Evolutionary conservation across 2,888 invertebrate species (phyloP).

Genomic region (Caenorhabditis sulstoni): DNA sequence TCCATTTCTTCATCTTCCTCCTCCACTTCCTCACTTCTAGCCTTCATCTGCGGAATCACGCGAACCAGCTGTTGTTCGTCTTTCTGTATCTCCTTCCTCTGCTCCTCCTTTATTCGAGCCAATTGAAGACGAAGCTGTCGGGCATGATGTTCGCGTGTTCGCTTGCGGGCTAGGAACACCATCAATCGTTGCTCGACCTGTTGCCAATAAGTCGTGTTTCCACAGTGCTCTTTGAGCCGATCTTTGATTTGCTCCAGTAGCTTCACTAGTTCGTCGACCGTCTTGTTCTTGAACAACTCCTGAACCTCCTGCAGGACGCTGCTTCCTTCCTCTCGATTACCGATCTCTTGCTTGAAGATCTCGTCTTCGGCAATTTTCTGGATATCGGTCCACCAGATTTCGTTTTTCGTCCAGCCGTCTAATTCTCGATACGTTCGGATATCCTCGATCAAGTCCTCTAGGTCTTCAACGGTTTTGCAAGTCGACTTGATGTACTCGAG

Average conservation of each 20-base stretch:
- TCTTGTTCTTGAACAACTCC: conserved; percentile 85
- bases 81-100: conserved; percentile 56
- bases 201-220: conserved; percentile 99
- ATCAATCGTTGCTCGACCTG: conserved; percentile 85
- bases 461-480: conserved; percentile 87
- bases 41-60: neutral
- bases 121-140: conserved; percentile 91
- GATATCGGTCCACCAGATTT: conserved; percentile 96
- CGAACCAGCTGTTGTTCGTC: neutral
- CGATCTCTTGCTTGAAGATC: conserved; percentile 34
- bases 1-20: too few species aligned
- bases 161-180: conserved; percentile 84
- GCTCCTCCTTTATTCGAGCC: conserved; percentile 90
- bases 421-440: conserved; percentile 92
- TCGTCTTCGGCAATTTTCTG: conserved; percentile 85
- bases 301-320: conserved; percentile 93
- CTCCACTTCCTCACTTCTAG: neutral
- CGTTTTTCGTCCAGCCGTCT: conserved; percentile 89
- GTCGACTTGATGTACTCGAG: conserved; percentile 93
- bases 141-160: conserved; percentile 93
- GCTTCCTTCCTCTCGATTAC: conserved; percentile 86
- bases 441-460: conserved; percentile 96
- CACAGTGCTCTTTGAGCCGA: conserved; percentile 90
- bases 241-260: conserved; percentile 88
- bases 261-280: conserved; percentile 89